Evolutionary conservation across 2,113 vertebrate species (phyloP).

Genomic region (Ivindomyrus marchei): DNA sequence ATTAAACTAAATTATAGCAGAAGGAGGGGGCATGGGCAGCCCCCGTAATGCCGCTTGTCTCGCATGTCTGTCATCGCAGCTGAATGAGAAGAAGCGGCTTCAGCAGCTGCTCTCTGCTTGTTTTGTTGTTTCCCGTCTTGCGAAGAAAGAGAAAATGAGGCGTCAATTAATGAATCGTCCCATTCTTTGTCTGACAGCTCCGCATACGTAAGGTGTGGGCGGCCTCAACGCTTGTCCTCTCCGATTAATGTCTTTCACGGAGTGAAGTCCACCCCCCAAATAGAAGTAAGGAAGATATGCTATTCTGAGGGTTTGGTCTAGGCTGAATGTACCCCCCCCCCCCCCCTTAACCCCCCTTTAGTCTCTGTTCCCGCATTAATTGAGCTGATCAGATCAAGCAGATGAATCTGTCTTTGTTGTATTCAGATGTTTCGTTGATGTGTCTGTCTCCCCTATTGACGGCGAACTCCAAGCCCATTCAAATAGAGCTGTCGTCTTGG

Average conservation of each 20-base stretch:
- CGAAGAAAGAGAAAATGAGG: slow-evolving; percentile 96
- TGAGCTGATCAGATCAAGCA: slow-evolving; percentile 89
- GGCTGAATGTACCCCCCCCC: slow-evolving; percentile 68
- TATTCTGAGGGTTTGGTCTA: slow-evolving; percentile 69
- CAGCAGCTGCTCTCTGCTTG: slow-evolving; percentile 89
- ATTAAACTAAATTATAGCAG: slow-evolving; percentile 18
- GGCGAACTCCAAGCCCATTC: not conserved
- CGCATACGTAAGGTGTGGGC: slow-evolving; percentile 91
- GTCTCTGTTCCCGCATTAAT: slow-evolving; percentile 80
- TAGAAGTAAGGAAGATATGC: slow-evolving; percentile 70
- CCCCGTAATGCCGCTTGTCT: slow-evolving; percentile 2
- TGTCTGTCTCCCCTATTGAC: slow-evolving; percentile 56
- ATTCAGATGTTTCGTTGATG: slow-evolving; percentile 50
- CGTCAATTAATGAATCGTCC: slow-evolving; percentile 97
- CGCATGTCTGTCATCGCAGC: slow-evolving; percentile 85
- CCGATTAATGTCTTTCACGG: slow-evolving; percentile 90
- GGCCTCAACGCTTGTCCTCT: slow-evolving; percentile 76
- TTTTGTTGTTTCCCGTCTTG: slow-evolving; percentile 92
- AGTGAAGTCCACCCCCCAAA: slow-evolving; percentile 56
- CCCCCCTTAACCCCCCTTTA: slow-evolving; percentile 82
- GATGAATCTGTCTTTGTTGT: slow-evolving; percentile 76
- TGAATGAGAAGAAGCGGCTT: slow-evolving; percentile 80
- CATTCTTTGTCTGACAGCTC: slow-evolving; percentile 98
- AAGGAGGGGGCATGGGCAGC: not conserved
- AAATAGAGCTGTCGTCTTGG: slow-evolving; percentile 76